These are phyloP conservation scores for Plecotus auritus DNA, from an alignment of 2,113 vertebrate species.

Conservation along the genomic window DNA sequence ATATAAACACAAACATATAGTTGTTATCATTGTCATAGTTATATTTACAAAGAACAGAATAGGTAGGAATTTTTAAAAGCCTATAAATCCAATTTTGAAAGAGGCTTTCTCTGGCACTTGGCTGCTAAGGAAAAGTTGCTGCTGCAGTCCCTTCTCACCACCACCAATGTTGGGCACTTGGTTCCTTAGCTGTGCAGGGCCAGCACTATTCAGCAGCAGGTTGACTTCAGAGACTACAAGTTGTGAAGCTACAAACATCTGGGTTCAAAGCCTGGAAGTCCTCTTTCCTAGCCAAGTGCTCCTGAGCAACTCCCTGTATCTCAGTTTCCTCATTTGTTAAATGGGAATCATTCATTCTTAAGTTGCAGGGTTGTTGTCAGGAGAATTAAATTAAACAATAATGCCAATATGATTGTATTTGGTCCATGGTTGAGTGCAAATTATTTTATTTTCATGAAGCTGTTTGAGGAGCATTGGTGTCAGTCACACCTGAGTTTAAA, in stretches of 20 bases:
- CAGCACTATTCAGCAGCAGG: neutral
- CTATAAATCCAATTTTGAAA: neutral
- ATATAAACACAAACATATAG: neutral
- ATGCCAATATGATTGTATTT: neutral
- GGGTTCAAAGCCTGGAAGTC: neutral
- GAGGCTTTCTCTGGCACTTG: neutral
- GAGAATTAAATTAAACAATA: neutral
- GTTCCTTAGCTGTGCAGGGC: neutral
- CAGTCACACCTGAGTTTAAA: neutral
- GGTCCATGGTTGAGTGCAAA: neutral
- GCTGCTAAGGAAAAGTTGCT: neutral
- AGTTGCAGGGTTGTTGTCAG: neutral
- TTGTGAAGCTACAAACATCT: neutral
- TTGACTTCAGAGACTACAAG: neutral
- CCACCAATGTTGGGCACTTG: neutral
- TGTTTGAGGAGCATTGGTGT: neutral
- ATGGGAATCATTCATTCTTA: neutral
- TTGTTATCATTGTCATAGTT: neutral
- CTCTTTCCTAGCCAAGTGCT: neutral
- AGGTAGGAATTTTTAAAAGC: neutral
- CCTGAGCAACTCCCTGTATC: neutral
- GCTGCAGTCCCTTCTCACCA: neutral
- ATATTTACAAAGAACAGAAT: conserved; percentile 18
- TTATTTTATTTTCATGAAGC: neutral
- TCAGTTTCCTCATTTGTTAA: conserved; percentile 11